Evolutionary conservation across 2,113 vertebrate genomes (phyloP), one percentile per base, ranked within the genome.

Genomic region (Syngnathus floridae): DNA sequence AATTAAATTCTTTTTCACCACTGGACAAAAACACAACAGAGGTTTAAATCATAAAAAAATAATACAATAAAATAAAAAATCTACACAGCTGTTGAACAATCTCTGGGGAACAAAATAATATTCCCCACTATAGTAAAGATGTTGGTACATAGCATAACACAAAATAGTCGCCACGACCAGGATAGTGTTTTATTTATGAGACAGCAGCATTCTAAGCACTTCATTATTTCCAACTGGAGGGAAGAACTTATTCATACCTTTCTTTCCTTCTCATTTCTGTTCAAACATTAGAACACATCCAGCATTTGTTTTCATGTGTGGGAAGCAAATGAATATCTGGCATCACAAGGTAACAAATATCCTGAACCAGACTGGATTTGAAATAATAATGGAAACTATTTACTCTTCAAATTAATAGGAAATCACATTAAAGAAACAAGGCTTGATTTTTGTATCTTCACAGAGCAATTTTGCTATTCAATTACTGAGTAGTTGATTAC

Each of bases 171-270:
- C 73, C 76, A 76, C 41, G 62, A 68, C 67, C 72, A 74, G 61
- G 65, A 58, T 60, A 11, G 49, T 65, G 43, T 73, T 80, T 78
- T 68, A 86, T 83, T 83, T 71, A 86, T 75, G 73, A 80, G 73
- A 66, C 13, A 52, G 63, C 64, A 71, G 37, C 63, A 69, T 13
- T 43, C 61, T 63, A 69, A 75, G 55, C 56, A 63, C 41, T 72
- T 68, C 26, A 77, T 78, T 76, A 70, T 59, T 51, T 71, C 51
- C 22, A 57, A 56, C 48, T 21, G 65, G 45, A 63, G 65, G 48
- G 5, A 66, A 78, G 12, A 49, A 69, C 64, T 58, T 70, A 26
- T 38, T 48, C 19, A 16, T 46, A 36, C 22, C 26, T 19, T 5
- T 8, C 38, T 63, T 37, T 38, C 26, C 17, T 19, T 21, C n/a